These are phyloP conservation scores for Psix sp. DNA, from an alignment of 1,140 invertebrate species.

Conservation along the genomic window DNA sequence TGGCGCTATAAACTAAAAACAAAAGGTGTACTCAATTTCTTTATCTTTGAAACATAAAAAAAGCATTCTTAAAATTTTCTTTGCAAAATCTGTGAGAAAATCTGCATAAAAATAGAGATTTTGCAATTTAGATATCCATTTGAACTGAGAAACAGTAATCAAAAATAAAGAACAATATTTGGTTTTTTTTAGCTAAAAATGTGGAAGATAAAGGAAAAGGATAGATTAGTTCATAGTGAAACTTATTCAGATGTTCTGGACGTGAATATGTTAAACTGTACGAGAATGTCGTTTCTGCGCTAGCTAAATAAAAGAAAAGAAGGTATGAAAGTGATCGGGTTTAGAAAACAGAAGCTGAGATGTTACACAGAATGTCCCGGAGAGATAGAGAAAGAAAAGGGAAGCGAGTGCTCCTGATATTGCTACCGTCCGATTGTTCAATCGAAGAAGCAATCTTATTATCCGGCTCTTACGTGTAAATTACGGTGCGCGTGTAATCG, in stretches of 20 bases:
- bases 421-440: constrained; percentile 37
- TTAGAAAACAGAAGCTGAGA: constrained; percentile 11
- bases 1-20: too few species aligned
- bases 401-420: constrained; percentile 35
- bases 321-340: constrained; percentile 1
- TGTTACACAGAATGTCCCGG: background rate
- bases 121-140: too few species aligned
- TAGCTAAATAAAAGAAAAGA: constrained; percentile 7
- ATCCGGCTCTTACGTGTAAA: constrained; percentile 44
- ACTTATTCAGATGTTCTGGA: constrained; percentile 21
- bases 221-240: constrained; percentile 10
- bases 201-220: constrained; percentile 3
- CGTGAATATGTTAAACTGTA: constrained; percentile 21
- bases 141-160: too few species aligned
- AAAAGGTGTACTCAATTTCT: too few species aligned
- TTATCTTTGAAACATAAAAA: too few species aligned
- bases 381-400: constrained; percentile 6
- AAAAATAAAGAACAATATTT: too few species aligned
- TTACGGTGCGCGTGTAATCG: constrained; percentile 43
- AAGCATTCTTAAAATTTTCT: too few species aligned
- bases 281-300: constrained; percentile 33
- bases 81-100: too few species aligned
- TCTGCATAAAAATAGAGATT: too few species aligned
- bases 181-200: too few species aligned
- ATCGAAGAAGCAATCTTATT: constrained; percentile 46